Conservation (phyloP, 1,140 invertebrate genomes). For the Drosophila baimaii region DNA sequence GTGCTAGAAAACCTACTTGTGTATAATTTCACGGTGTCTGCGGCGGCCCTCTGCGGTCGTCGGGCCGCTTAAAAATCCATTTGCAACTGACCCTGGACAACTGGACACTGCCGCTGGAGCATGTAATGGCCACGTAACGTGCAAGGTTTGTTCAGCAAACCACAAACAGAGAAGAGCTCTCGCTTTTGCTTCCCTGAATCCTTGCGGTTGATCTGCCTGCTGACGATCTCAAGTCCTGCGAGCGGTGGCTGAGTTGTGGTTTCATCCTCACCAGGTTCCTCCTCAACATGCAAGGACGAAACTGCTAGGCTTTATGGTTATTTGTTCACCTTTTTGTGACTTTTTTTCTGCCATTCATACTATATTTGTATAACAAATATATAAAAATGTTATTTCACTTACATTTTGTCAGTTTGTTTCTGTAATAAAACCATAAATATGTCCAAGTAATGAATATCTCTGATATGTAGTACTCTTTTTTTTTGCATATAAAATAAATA, state of each 20-base stretch:
- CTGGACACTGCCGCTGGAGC: constrained; percentile 45
- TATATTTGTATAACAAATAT: too few relatives aligned
- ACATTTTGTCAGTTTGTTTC: too few relatives aligned
- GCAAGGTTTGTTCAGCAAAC: constrained; percentile 36
- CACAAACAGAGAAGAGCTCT: constrained; percentile 28
- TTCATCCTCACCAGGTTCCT: neutral
- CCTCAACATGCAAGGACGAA: neutral
- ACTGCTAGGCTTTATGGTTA: too few relatives aligned
- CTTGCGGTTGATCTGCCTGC: constrained; percentile 41
- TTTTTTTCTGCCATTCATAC: neutral
- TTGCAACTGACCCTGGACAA: constrained; percentile 63
- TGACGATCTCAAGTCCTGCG: constrained; percentile 28
- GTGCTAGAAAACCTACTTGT: constrained; percentile 47
- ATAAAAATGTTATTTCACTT: too few relatives aligned
- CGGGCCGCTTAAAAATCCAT: constrained; percentile 75
- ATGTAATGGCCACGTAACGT: constrained; percentile 46
- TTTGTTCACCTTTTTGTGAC: neutral
- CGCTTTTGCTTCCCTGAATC: neutral
- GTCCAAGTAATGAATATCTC: too few relatives aligned
- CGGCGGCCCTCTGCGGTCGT: constrained; percentile 41
- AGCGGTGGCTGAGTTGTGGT: constrained; percentile 10
- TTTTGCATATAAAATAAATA: too few relatives aligned
- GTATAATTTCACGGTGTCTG: constrained; percentile 58
- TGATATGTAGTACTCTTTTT: too few relatives aligned
- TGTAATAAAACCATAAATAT: too few relatives aligned